Conservation (phyloP, 30 jellyfish, hydroid and myxozoan species). For the Euphysa ruthae region DNA sequence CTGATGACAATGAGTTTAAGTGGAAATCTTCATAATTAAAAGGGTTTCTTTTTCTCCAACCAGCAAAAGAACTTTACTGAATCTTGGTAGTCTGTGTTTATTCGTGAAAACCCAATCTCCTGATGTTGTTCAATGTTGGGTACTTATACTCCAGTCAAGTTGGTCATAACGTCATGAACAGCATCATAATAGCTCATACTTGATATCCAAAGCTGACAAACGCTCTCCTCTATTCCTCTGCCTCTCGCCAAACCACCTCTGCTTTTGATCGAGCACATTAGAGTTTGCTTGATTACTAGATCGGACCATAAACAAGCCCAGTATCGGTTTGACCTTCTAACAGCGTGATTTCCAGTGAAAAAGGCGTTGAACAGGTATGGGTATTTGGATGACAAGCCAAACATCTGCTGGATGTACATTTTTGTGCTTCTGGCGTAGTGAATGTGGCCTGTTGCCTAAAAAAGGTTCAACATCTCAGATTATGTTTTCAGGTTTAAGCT, state of each 20-base stretch:
- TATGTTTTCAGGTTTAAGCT: too few species aligned
- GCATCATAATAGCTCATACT: slow-evolving; percentile 24
- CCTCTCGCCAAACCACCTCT: slow-evolving; percentile 51
- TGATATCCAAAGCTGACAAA: slow-evolving; percentile 22
- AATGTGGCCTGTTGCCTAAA: too few species aligned
- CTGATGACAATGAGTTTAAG: slow-evolving; percentile 22
- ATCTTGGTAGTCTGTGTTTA: slow-evolving; percentile 24
- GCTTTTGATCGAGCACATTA: slow-evolving; percentile 20
- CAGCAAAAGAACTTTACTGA: slow-evolving; percentile 13
- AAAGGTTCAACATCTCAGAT: too few species aligned
- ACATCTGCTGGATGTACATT: slow-evolving; percentile 9
- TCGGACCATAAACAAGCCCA: slow-evolving; percentile 58
- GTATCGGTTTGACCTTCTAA: slow-evolving; percentile 7
- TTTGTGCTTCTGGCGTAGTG: neutral
- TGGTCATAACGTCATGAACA: slow-evolving; percentile 43
- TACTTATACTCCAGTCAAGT: slow-evolving; percentile 6
- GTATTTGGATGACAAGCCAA: slow-evolving; percentile 4
- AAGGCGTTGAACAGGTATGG: slow-evolving; percentile 5
- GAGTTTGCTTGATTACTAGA: slow-evolving; percentile 43
- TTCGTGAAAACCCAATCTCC: slow-evolving; percentile 29
- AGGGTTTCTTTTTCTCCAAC: slow-evolving; percentile 27
- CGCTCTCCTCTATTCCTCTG: slow-evolving; percentile 34
- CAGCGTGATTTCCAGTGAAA: slow-evolving; percentile 21
- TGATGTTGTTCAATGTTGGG: slow-evolving; percentile 36
- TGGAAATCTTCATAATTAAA: neutral